Evolutionary conservation across 2,113 vertebrate genomes (phyloP).

Genomic region (Coptodon bakossiorum): DNA sequence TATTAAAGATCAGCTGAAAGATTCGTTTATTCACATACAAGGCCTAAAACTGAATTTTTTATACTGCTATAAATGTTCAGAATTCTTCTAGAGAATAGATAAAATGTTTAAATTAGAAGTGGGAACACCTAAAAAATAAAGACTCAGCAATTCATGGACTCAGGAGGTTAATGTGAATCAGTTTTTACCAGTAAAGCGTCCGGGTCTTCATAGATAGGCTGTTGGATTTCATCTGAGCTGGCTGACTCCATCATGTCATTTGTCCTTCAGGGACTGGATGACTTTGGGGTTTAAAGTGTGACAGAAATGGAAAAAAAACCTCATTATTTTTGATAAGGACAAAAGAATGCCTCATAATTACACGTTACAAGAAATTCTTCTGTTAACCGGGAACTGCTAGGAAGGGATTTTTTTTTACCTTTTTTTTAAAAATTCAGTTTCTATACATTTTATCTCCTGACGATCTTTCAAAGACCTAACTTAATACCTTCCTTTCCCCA

Average conservation of each 20-base stretch:
- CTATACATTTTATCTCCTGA: background rate
- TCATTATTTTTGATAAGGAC: background rate
- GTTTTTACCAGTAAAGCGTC: constrained; percentile 2
- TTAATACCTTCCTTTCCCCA: background rate
- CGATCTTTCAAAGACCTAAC: background rate
- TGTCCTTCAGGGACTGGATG: background rate
- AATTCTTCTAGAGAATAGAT: background rate
- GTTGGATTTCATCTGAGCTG: background rate
- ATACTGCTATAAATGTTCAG: background rate
- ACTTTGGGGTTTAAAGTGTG: background rate
- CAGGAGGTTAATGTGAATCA: rapidly evolving
- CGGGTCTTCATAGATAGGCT: background rate
- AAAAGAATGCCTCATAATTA: background rate
- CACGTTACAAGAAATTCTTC: background rate
- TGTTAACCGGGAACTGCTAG: too few species aligned
- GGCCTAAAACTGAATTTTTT: background rate
- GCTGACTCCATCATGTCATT: background rate
- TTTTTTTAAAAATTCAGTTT: background rate
- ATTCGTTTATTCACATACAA: background rate
- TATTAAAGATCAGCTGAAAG: background rate
- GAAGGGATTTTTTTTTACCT: background rate
- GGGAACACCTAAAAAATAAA: background rate
- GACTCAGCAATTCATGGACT: background rate
- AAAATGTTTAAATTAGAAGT: background rate
- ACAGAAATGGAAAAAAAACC: background rate